Conservation (phyloP, 64 coral and sea anemone species). For the Stylophora pistillata region DNA sequence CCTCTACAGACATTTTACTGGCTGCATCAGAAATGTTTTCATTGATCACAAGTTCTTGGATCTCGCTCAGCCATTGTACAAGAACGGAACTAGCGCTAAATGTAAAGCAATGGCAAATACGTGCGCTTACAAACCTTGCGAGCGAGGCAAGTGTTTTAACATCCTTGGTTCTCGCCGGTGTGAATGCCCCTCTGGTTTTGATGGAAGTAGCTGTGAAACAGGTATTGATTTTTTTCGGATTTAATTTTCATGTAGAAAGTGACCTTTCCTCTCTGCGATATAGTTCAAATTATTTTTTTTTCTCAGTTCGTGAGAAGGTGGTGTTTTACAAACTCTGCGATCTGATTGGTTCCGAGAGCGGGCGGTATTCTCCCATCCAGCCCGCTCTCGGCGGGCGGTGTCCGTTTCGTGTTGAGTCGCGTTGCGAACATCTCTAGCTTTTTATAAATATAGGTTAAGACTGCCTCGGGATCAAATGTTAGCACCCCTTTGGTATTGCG, state of each 20-base stretch:
- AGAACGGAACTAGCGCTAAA: conserved; percentile 53
- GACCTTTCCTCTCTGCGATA: not conserved
- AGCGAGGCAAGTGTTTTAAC: conserved; percentile 64
- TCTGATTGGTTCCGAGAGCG: too few species aligned
- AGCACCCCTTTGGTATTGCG: too few species aligned
- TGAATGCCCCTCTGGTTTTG: conserved; percentile 66
- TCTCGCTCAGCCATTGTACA: conserved; percentile 58
- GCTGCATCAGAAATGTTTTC: conserved; percentile 84
- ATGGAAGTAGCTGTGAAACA: conserved; percentile 79
- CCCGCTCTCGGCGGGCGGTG: too few species aligned
- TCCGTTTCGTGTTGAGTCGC: too few species aligned
- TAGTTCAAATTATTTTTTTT: too few species aligned
- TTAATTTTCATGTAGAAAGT: too few species aligned
- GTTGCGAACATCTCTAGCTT: too few species aligned
- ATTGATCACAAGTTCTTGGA: conserved; percentile 82
- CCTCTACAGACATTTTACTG: conserved; percentile 53
- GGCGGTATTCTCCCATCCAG: too few species aligned
- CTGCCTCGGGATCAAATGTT: too few species aligned
- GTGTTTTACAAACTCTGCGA: too few species aligned
- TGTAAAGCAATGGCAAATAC: conserved; percentile 64
- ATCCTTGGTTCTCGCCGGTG: conserved; percentile 56
- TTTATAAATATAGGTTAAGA: too few species aligned
- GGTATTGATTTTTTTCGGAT: conserved; percentile 63
- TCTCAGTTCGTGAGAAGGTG: too few species aligned
- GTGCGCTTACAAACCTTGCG: conserved; percentile 68